Conservation (phyloP, 2,113 vertebrate species). For the Leucosticte australis region DNA sequence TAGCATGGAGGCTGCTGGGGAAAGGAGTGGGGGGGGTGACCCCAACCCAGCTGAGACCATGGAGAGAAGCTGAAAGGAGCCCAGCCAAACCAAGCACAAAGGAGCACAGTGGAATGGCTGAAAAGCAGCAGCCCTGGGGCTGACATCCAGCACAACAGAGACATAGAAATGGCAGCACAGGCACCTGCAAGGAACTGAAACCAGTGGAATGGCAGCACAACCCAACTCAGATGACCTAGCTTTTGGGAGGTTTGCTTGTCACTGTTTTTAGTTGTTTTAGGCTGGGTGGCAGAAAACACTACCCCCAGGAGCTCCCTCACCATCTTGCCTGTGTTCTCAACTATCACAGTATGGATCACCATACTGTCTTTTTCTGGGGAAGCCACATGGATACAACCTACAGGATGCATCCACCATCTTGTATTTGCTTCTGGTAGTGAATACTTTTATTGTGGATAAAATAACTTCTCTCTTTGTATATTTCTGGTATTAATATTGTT, state of each 20-base stretch:
- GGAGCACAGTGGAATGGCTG: fast-evolving
- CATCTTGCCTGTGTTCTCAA: background rate
- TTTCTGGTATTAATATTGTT: background rate
- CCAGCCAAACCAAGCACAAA: background rate
- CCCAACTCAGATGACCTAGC: fast-evolving
- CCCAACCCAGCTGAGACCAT: background rate
- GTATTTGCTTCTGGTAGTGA: background rate
- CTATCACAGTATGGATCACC: background rate
- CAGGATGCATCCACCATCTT: background rate
- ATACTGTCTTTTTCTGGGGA: background rate
- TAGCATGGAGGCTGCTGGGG: background rate
- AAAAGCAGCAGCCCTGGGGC: background rate
- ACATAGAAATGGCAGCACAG: fast-evolving
- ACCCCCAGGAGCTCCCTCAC: background rate
- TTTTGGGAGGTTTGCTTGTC: background rate
- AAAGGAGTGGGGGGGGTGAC: background rate
- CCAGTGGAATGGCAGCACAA: background rate
- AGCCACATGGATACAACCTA: background rate
- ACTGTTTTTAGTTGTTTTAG: too few species aligned
- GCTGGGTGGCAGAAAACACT: background rate
- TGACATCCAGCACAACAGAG: background rate
- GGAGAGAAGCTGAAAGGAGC: background rate
- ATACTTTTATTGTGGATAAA: background rate
- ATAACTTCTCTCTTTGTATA: background rate
- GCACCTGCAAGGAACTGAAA: background rate